Evolutionary conservation across 2,797 vertebrate species (phyloP).

Genomic region (Hyperoplus lanceolatus): DNA sequence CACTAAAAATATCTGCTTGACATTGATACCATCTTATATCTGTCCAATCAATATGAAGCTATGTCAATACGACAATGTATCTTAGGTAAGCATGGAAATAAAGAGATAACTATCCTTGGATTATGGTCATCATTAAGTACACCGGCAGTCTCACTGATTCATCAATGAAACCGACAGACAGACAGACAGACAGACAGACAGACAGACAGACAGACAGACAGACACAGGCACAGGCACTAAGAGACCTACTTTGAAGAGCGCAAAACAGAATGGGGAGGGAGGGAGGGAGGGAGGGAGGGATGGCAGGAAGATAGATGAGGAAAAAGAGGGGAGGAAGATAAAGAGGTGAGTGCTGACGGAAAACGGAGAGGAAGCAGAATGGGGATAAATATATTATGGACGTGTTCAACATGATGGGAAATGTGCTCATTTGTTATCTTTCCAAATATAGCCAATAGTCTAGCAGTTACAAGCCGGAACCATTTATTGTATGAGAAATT

Average conservation of each 20-base stretch:
- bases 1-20: background rate
- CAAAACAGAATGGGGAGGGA: slow-evolving; percentile 31
- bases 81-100: background rate
- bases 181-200: slow-evolving; percentile 60
- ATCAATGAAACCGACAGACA: slow-evolving; percentile 66
- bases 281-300: slow-evolving; percentile 34
- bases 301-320: slow-evolving; percentile 59
- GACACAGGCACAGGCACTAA: slow-evolving; percentile 63
- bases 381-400: background rate
- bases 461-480: background rate
- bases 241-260: slow-evolving; percentile 66
- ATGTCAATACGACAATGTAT: background rate
- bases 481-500: background rate
- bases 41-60: background rate
- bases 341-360: background rate
- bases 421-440: background rate
- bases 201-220: slow-evolving; percentile 58
- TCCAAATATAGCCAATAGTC: background rate
- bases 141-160: slow-evolving; percentile 68
- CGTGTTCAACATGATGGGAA: background rate
- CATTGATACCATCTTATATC: background rate
- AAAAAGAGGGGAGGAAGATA: background rate
- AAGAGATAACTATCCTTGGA: background rate
- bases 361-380: background rate
- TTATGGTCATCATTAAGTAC: slow-evolving; percentile 68